phyloP scores from a whole-genome alignment of 2,113 vertebrate species.

The Pleuronectes platessa region DNA sequence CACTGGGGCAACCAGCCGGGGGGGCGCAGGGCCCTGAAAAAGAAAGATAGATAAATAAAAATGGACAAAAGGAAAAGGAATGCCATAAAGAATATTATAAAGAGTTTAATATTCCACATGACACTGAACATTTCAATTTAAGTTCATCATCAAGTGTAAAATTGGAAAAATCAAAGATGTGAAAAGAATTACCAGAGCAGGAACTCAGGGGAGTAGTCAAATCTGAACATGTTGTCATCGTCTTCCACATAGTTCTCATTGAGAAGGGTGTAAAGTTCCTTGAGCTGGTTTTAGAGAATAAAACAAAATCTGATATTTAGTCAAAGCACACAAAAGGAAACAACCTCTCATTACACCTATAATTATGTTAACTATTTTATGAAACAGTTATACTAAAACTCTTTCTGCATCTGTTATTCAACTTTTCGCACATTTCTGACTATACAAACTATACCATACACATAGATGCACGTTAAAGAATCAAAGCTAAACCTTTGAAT shows the following conservation, averaged over 20 bases:
- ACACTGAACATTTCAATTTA: not conserved
- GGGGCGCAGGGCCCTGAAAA: conserved; percentile 92
- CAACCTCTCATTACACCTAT: not conserved
- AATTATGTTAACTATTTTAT: not conserved
- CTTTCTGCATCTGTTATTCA: not conserved
- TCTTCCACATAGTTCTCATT: conserved; percentile 99
- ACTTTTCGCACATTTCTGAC: not conserved
- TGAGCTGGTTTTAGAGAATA: conserved; percentile 83
- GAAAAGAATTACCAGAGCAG: conserved; percentile 90
- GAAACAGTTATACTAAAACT: not conserved
- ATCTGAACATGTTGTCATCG: conserved; percentile 99
- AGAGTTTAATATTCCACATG: not conserved
- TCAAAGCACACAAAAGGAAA: not conserved
- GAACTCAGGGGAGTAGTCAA: conserved; percentile 98
- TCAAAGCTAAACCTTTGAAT: not conserved
- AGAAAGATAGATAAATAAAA: not conserved
- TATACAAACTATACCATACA: not conserved
- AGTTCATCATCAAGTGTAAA: not conserved
- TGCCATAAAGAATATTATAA: not conserved
- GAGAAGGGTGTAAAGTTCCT: conserved; percentile 96
- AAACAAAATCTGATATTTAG: not conserved
- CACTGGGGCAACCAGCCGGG: conserved; percentile 98
- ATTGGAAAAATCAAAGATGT: not conserved
- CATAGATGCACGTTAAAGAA: not conserved
- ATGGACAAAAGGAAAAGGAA: not conserved